Evolutionary conservation across 2,113 vertebrate species (phyloP).

Genomic region (Eublepharis macularius): DNA sequence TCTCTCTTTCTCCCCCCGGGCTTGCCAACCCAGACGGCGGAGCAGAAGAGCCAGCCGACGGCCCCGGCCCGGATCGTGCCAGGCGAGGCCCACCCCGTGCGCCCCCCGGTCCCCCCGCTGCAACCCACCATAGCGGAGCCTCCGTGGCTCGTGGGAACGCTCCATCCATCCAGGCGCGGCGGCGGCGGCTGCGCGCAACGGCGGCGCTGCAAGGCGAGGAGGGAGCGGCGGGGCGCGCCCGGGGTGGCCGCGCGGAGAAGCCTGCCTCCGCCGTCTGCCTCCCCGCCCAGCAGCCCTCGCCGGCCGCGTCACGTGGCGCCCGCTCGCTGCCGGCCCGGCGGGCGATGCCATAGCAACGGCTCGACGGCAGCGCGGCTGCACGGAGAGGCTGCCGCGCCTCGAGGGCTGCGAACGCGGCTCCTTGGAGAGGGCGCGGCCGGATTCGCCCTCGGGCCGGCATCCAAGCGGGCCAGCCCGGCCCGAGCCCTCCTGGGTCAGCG

Average conservation of each 20-base stretch:
- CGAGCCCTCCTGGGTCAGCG: no score
- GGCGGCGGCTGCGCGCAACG: not conserved
- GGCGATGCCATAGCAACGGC: conserved; percentile 73
- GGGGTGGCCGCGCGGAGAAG: not conserved
- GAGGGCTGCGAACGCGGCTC: no score
- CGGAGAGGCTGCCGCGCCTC: no score
- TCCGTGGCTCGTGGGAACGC: not conserved
- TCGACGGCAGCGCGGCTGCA: not conserved
- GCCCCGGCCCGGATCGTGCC: not conserved
- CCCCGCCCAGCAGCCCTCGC: conserved; percentile 54
- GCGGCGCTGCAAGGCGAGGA: not conserved
- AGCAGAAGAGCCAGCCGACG: not conserved
- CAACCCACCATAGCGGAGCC: conserved; percentile 22
- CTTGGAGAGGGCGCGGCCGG: no score
- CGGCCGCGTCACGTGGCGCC: conserved; percentile 48
- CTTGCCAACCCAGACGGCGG: not conserved
- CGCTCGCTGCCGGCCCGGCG: conserved; percentile 73
- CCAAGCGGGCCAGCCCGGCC: no score
- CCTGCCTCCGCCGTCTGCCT: not conserved
- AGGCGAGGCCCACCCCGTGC: no score
- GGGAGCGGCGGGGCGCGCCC: not conserved
- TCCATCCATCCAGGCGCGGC: not conserved
- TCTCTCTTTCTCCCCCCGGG: no score
- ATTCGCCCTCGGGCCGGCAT: no score
- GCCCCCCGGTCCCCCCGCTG: no score